These are phyloP conservation scores for Sander vitreus DNA, from an alignment of 2,113 vertebrate genomes.

Conservation along the genomic window DNA sequence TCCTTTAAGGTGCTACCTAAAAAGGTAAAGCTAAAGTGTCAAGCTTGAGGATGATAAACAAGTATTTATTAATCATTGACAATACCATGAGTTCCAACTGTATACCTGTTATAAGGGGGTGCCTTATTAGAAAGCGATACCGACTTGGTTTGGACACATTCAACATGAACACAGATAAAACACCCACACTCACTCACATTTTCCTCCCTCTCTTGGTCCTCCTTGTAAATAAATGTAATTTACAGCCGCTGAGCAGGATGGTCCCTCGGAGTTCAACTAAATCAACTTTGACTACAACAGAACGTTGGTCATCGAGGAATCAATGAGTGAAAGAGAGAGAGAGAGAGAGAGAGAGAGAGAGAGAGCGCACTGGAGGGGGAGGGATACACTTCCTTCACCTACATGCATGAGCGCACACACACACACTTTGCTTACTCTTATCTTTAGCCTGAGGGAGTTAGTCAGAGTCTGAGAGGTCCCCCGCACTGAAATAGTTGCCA, in stretches of 20 bases:
- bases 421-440: conserved; percentile 38
- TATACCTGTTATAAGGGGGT: background rate
- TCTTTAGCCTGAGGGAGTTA: conserved; percentile 66
- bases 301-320: conserved; percentile 64
- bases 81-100: background rate
- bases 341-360: conserved; percentile 19
- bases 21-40: background rate
- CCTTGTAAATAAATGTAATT: conserved; percentile 73
- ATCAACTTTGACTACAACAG: conserved; percentile 63
- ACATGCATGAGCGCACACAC: conserved; percentile 27
- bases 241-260: conserved; percentile 60
- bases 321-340: conserved; percentile 33
- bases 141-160: conserved; percentile 6
- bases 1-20: background rate
- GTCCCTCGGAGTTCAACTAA: conserved; percentile 62
- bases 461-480: conserved; percentile 50
- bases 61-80: conserved; percentile 7
- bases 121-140: conserved; percentile 17
- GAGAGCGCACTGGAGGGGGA: conserved; percentile 20
- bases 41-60: background rate
- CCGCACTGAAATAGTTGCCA: conserved; percentile 50
- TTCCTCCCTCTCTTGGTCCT: conserved; percentile 18
- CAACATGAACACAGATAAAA: conserved; percentile 39
- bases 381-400: conserved; percentile 27
- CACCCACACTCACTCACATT: conserved; percentile 42